phyloP scores from a whole-genome alignment of 2,888 invertebrate genomes.

The Criorhina ranunculi region DNA sequence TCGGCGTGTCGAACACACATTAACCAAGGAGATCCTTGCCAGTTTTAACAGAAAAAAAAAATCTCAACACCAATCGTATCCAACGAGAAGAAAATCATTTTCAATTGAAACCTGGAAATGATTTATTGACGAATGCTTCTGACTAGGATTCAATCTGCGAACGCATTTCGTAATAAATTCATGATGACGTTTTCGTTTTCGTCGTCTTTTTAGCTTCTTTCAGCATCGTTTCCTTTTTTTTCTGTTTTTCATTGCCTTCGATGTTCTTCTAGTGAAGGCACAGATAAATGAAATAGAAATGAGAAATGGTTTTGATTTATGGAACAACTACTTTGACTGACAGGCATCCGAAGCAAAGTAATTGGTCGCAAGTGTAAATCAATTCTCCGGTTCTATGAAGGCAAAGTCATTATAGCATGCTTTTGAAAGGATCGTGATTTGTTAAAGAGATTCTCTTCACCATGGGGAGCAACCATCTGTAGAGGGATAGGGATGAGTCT shows the following conservation, averaged over 20 bases:
- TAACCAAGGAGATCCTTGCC: constrained; percentile 24
- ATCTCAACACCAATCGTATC: constrained; percentile 56
- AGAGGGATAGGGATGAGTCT: neutral
- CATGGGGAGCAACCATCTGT: neutral
- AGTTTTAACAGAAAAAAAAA: neutral
- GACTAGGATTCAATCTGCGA: constrained; percentile 74
- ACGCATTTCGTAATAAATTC: constrained; percentile 75
- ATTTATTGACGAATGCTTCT: constrained; percentile 75
- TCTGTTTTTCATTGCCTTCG: constrained; percentile 7
- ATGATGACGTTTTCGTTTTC: constrained; percentile 74
- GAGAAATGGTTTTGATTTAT: constrained; percentile 75
- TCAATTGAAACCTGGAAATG: constrained; percentile 70
- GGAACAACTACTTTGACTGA: constrained; percentile 73
- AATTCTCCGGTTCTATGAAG: constrained; percentile 46
- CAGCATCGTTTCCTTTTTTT: constrained; percentile 1
- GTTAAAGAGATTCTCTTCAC: neutral
- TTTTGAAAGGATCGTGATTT: constrained; percentile 60
- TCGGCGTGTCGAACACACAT: constrained; percentile 21
- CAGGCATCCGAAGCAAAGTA: constrained; percentile 68
- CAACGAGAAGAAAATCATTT: constrained; percentile 51
- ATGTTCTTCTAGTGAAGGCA: constrained; percentile 10
- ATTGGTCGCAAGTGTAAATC: constrained; percentile 75
- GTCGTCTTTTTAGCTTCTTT: constrained; percentile 37
- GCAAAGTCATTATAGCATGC: constrained; percentile 60
- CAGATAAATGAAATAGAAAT: constrained; percentile 72